Percentiles rank a stretch among this genome's conserved stretches.
These are phyloP conservation scores for Drosophila prosaltans DNA, from an alignment of 1,140 invertebrate genomes.

Conservation along the genomic window DNA sequence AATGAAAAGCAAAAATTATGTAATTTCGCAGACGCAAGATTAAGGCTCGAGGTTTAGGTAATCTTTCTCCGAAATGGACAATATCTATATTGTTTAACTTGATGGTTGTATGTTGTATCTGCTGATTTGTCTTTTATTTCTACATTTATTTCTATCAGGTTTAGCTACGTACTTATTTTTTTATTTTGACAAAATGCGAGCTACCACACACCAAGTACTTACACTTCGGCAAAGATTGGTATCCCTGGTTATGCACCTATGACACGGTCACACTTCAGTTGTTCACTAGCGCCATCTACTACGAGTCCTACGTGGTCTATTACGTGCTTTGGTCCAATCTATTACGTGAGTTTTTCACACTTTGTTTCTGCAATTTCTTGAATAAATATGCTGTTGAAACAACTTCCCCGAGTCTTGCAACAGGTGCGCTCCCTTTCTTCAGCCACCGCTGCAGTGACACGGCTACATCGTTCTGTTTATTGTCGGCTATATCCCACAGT, in stretches of 20 bases:
- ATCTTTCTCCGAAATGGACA: neutral
- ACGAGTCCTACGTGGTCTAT: too few relatives aligned
- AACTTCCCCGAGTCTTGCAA: conserved; percentile 42
- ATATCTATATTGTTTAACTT: neutral
- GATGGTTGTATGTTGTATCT: neutral
- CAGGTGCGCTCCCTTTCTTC: conserved; percentile 70
- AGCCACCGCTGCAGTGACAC: conserved; percentile 87
- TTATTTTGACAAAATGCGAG: conserved; percentile 22
- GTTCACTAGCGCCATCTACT: neutral
- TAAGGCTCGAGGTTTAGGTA: neutral
- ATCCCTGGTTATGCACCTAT: neutral
- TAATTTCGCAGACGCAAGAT: conserved; percentile 47
- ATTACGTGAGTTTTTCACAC: neutral
- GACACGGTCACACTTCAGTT: neutral
- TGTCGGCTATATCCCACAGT: conserved; percentile 89
- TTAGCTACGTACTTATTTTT: conserved; percentile 30
- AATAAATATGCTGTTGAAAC: conserved; percentile 54
- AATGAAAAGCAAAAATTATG: conserved; percentile 60
- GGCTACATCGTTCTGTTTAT: conserved; percentile 88
- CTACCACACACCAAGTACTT: conserved; percentile 33
- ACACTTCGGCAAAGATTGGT: conserved; percentile 21
- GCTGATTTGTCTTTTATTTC: neutral
- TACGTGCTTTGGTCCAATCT: neutral
- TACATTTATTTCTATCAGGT: neutral
- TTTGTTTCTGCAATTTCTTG: conserved; percentile 1